Evolutionary conservation across 2,113 vertebrate genomes (phyloP), one percentile per base, ranked within the genome.

Genomic region (Istiophorus platypterus): DNA sequence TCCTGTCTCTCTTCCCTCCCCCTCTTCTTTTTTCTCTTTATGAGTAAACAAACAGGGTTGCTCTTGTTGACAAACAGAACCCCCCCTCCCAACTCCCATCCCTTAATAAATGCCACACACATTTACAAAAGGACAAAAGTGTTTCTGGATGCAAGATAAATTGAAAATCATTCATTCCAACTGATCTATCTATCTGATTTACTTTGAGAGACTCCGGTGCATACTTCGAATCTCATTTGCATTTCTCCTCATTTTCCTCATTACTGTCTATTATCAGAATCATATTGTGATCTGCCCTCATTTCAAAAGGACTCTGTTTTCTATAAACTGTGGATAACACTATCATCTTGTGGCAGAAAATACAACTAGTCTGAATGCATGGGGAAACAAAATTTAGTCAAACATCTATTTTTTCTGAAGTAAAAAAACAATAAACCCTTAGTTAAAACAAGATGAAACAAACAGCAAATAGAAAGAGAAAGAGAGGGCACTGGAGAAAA

Each of bases 21-120:
- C 14, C 27, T 26, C 2, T 26, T 22, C 18, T 61, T 45, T 49
- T 81, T 69, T 57, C 24, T 62, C 29, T 87, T 78, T 69, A 77
- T 70, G 72, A 73, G 85, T 84, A 85, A 88, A 92, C 87, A 91
- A 87, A 88, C 80, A 82, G 87, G 37, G 75, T 68, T 78, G 26
- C 72, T 68, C 12, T 74, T 89, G 84, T 87, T 83, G 78, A 86
- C 61, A 70, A 27, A 82, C 57, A 17, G 14, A 76, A 27, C 77
- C 7, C 29, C 62, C n/a, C n/a, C n/a, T n/a, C n/a, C n/a, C n/a
- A n/a, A n/a, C n/a, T n/a, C 65, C 61, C 27, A 54, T 37, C 7
- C 20, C 47, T 29, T 18, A 29, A 51, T 64, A 24, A 77, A 85
- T 49, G n/a, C 74, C 65, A 62, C 80, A 88, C 71, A 78, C 75